phyloP scores from a whole-genome alignment of 2,113 vertebrate species.

The Zosterops pallidus region DNA sequence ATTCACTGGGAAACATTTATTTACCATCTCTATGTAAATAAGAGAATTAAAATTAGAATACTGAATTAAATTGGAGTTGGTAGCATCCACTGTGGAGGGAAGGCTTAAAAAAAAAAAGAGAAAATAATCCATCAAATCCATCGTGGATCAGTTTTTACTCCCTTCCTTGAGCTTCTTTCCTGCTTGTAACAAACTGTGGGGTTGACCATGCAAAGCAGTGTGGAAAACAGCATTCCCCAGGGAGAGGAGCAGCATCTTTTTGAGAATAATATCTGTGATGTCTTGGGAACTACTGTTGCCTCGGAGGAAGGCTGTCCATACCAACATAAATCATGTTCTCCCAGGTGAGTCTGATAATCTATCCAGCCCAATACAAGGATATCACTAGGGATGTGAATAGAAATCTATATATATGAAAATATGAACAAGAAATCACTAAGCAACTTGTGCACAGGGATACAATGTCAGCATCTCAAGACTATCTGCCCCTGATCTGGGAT shows the following conservation, averaged over 20 bases:
- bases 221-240: not conserved
- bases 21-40: not conserved
- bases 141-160: not conserved
- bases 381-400: not conserved
- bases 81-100: not conserved
- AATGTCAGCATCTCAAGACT: not conserved
- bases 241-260: not conserved
- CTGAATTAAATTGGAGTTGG: not conserved
- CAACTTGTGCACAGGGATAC: not conserved
- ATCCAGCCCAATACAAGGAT: not conserved
- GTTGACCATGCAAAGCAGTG: not conserved
- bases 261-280: not conserved
- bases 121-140: not conserved
- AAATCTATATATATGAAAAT: not conserved
- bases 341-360: not conserved
- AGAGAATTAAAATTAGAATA: not conserved
- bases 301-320: not conserved
- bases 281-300: not conserved
- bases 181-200: not conserved
- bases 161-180: not conserved
- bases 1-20: not conserved
- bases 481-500: not conserved
- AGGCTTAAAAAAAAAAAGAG: not conserved
- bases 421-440: not conserved
- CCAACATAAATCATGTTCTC: not conserved